Evolutionary conservation across 2,797 vertebrate species (phyloP), one percentile per base, ranked within the genome.

Genomic region (Lepilemur septentrionalis): DNA sequence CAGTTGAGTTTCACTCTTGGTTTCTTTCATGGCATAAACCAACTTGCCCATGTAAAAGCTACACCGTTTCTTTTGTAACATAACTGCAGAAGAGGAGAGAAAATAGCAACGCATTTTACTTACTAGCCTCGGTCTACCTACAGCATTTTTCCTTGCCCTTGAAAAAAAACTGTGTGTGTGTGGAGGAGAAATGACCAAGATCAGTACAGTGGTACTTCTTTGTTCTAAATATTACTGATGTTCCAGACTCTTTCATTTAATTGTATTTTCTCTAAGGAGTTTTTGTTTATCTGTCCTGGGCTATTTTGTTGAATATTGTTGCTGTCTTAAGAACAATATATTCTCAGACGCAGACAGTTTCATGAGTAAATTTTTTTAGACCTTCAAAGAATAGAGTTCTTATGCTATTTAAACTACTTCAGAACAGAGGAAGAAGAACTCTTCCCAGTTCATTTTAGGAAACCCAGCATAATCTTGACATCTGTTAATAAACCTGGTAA

Each of bases 361-460:
- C 61, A 93, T 4, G 10, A 94, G 14, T 91, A 23, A 92, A 89
- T 93, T 95, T 63, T 89, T 93, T 96, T 50, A 95, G 38, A 52
- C 4, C 22, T 95, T 93, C 32, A 80, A 86, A 95, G 41, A 65
- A 89, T 4, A 89, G 32, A 83, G 79, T 79, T 75, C 32, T 96
- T 55, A 80, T 46, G n/a, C 28, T 89, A 67, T 73, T 76, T 85
- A 92, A 76, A 67, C 12, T 28, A 91, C 38, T 91, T 89, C 55
- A 85, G 35, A 93, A 35, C 67, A 70, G 17, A 95, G 73, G 75
- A 92, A 80, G 32, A 86, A 80, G 12, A 12, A 89, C 61, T 85
- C 46, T 65, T 65, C 23, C 28, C 23, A 70, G 41, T 67, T 90
- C n/a, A 65, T 91, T 94, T 82, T 20, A 95, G 72, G 25, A 82